Evolutionary conservation across 2,888 invertebrate species (phyloP), one percentile per base, ranked within the genome.

Genomic region (Cryptus armator): DNA sequence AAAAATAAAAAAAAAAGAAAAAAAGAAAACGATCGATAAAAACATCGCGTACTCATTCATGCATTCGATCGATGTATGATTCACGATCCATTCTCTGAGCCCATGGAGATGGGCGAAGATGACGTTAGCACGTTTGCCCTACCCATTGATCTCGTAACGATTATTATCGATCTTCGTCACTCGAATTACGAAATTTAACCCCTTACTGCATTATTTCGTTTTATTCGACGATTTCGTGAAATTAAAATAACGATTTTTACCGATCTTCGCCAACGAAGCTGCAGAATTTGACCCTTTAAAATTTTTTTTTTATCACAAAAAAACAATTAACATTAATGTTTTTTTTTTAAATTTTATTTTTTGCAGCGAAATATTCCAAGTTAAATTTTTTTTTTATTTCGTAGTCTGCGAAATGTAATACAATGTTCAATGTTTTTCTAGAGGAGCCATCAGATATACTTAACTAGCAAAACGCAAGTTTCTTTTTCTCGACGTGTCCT

Each of bases 41-140:
- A 48, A 16, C 29, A 74, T 7, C 12, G 9, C 84, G 75, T 85
- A n/a, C 19, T 90, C 86, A 88, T 88, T 89, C 88, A 90, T 89
- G 87, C 89, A 85, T 88, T 86, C 87, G 87, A 85, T 85, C 87
- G 90, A 89, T 59, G 77, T 67, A 84, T 88, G 89, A 89, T 86
- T 89, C 88, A 89, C 43, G 68, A 83, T 83, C 86, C 62, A 62
- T 76, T 86, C 80, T 80, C 71, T 87, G 84, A 88, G n/a, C n/a
- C n/a, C n/a, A 88, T 86, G 86, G 81, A 74, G 48, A 84, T 80
- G 48, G 62, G 32, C 74, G 10, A 10, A 56, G 19, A 80, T 72
- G 59, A 77, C 70, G 56, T 71, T 53, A 72, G 24, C 10, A 7
- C 32, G 16, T 32, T 19, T 43, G 56, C 44, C 62, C 24, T 32